phyloP scores from a whole-genome alignment of 1,140 invertebrate genomes.

The Acromyrmex echinatior region DNA sequence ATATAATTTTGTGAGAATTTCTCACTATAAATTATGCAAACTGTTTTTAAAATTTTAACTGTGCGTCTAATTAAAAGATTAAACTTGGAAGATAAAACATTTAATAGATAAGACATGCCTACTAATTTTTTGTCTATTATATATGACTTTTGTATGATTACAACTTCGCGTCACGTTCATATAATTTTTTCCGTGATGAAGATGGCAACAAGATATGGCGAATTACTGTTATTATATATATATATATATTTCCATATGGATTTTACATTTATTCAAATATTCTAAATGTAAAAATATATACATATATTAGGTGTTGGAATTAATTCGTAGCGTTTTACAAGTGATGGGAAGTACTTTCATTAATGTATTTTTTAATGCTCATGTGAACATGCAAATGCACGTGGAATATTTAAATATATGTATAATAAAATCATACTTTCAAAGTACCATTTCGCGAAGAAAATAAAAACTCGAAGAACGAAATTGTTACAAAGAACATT shows the following conservation, averaged over 20 bases:
- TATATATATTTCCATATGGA: not conserved
- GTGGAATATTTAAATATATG: not conserved
- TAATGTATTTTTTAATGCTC: too few species aligned
- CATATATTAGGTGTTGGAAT: too few species aligned
- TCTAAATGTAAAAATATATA: not conserved
- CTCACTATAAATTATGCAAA: not conserved
- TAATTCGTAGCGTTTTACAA: too few species aligned
- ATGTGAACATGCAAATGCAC: not conserved
- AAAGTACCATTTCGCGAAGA: too few species aligned
- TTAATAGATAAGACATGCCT: not conserved
- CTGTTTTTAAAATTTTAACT: not conserved
- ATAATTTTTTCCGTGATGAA: not conserved
- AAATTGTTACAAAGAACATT: not conserved
- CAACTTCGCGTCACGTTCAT: not conserved
- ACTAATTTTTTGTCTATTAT: not conserved
- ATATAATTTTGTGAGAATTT: not conserved
- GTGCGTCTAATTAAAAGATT: not conserved
- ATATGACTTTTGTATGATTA: not conserved
- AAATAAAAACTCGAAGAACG: not conserved
- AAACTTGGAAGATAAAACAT: not conserved
- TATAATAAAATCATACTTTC: not conserved
- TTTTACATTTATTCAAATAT: too few species aligned
- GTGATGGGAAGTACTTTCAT: too few species aligned
- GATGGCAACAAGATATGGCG: not conserved
- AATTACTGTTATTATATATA: not conserved